Base-by-base conservation (phyloP, 2,113 vertebrate species). In the Scatophagus argus region DNA sequence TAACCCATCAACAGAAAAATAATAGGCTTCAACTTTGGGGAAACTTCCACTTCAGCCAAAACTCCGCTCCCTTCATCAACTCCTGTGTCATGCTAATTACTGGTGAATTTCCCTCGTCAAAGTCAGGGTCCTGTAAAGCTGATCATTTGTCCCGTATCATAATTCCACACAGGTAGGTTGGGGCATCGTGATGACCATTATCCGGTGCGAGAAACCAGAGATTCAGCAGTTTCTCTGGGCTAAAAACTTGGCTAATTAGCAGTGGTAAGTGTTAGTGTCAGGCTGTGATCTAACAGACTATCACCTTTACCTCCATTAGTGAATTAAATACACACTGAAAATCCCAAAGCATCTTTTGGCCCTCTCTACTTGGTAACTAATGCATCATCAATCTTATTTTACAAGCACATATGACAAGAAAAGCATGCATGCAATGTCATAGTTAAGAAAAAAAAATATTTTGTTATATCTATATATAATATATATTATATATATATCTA, bases 231-330 rank as follows among this genome's bases (percentile, higher is more conserved):
- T 96, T 94, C 81, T 84, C 92, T 90, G 90, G 68, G 92, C 92
- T 91, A 92, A 93, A 95, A 95, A 94, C 93, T 93, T 95, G 92
- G 93, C 94, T 96, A 95, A 96, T 96, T 96, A 96, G 95, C 91
- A 87, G 84, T 84, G 90, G 90, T 89, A 91, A 94, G 93, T 93
- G 66, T 79, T 86, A 85, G 90, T 93, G 94, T 94, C 93, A 94
- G 93, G 87, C 92, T 95, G 94, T 81, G 85, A 91, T 90, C 86
- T 83, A 88, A 83, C 69, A 82, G 75, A 87, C 82, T 72, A 87
- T 94, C 90, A 91, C 92, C 94, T 92, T 94, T 92, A 91, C 85
- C 92, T 93, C 89, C 82, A 95, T 95, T 95, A 95, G 93, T 87
- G 87, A 90, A 90, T 89, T 88, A 93, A 88, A 91, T 74, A 77